phyloP scores from a whole-genome alignment of 37 sponge, comb jelly and placozoan species.

The Cladorhizidae sp. region DNA sequence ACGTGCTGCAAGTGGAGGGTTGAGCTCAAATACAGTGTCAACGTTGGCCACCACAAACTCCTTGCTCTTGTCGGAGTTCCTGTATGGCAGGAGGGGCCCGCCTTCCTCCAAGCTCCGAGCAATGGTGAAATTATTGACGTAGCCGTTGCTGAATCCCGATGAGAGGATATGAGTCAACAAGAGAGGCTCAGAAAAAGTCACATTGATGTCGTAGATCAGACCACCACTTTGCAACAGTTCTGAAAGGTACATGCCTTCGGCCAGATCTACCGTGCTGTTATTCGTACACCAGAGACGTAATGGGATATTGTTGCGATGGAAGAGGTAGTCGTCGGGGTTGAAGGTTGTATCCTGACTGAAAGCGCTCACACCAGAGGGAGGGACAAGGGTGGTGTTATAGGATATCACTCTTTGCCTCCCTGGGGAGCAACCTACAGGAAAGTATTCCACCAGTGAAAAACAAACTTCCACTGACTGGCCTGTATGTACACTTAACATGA shows the following conservation, averaged over 20 bases:
- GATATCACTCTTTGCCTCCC: constrained; percentile 17
- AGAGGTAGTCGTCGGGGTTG: constrained; percentile 33
- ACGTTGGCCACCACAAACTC: neutral
- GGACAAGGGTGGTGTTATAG: constrained; percentile 9
- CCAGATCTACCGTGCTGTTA: neutral
- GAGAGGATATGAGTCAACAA: constrained; percentile 16
- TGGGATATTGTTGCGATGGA: constrained; percentile 32
- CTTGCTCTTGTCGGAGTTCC: neutral
- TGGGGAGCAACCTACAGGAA: constrained; percentile 1
- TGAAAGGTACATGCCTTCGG: neutral
- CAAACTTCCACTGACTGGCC: too few relatives aligned
- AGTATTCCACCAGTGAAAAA: neutral
- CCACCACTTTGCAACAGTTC: neutral
- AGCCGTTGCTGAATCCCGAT: constrained; percentile 16
- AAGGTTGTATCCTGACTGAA: neutral
- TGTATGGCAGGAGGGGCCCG: neutral
- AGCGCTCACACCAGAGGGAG: constrained; percentile 8
- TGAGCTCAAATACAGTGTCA: constrained; percentile 24
- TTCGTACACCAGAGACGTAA: constrained; percentile 25
- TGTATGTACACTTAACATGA: too few relatives aligned
- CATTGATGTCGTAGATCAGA: neutral
- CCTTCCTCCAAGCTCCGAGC: neutral
- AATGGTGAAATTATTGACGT: constrained; percentile 35
- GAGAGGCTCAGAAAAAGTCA: constrained; percentile 40
- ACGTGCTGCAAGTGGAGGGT: constrained; percentile 5